These are phyloP conservation scores for Cosmia trapezina DNA, from an alignment of 2,888 invertebrate genomes.

Conservation along the genomic window DNA sequence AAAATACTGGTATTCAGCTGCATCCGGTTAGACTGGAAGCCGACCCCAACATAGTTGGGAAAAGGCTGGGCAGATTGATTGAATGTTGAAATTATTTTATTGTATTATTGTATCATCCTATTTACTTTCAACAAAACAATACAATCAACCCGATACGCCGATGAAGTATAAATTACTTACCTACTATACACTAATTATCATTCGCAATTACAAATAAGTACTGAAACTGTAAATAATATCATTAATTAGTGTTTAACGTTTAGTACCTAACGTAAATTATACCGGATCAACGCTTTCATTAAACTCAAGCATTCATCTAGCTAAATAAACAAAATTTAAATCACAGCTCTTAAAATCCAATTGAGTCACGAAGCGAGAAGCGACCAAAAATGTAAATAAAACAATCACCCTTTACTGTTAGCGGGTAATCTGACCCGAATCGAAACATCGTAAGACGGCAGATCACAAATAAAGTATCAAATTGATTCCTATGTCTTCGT, in stretches of 20 bases:
- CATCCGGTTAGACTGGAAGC: too few relatives aligned
- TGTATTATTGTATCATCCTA: not conserved
- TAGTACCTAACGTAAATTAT: not conserved
- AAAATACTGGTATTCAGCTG: too few relatives aligned
- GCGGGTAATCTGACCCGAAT: constrained; percentile 38
- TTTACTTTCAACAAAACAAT: not conserved
- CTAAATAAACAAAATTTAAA: constrained; percentile 15
- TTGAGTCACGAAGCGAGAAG: constrained; percentile 13
- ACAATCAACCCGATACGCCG: not conserved
- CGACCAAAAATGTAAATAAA: constrained; percentile 42
- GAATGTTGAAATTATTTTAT: not conserved
- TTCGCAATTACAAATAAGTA: not conserved
- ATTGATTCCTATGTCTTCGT: constrained; percentile 61
- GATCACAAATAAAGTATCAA: constrained; percentile 62
- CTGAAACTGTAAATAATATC: not conserved
- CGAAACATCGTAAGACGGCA: constrained; percentile 42
- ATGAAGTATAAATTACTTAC: not conserved
- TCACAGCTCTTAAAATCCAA: constrained; percentile 8
- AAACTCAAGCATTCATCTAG: not conserved
- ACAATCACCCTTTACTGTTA: constrained; percentile 27
- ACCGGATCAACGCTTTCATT: not conserved
- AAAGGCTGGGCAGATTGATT: too few relatives aligned
- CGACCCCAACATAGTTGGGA: too few relatives aligned
- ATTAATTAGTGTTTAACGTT: not conserved
- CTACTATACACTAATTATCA: not conserved